Conservation (phyloP, 2,797 vertebrate species). For the Lateolabrax maculatus region DNA sequence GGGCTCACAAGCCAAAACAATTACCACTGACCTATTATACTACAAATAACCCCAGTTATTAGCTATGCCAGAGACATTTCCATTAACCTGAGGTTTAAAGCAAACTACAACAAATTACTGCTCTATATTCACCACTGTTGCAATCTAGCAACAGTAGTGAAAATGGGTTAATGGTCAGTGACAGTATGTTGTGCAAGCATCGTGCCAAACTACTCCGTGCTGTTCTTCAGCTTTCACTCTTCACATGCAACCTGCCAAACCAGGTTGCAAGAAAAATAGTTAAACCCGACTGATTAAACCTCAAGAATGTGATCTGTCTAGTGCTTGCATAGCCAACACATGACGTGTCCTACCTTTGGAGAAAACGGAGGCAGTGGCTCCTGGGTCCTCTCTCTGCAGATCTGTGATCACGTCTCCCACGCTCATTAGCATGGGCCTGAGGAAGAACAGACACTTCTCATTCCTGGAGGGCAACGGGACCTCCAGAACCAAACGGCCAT, state of each 20-base stretch:
- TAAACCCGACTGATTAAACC: neutral
- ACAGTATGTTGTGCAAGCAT: neutral
- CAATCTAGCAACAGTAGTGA: neutral
- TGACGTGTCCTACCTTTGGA: slow-evolving; percentile 80
- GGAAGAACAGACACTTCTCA: slow-evolving; percentile 91
- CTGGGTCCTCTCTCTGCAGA: slow-evolving; percentile 90
- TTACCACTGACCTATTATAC: neutral
- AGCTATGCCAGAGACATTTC: neutral
- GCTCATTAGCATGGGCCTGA: slow-evolving; percentile 89
- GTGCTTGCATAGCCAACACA: neutral
- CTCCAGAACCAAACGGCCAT: slow-evolving; percentile 90
- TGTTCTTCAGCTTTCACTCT: neutral
- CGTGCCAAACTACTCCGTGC: neutral
- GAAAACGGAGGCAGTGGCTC: slow-evolving; percentile 82
- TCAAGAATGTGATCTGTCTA: neutral
- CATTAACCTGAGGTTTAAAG: neutral
- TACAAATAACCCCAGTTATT: neutral
- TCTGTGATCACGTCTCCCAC: slow-evolving; percentile 90
- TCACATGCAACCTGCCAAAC: slow-evolving; percentile 14
- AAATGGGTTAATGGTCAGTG: slow-evolving; percentile 2
- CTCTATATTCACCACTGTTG: neutral
- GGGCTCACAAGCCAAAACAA: neutral
- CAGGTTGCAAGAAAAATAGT: neutral
- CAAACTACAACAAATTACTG: neutral
- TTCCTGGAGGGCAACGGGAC: slow-evolving; percentile 90